A percentile compares a stretch with the other conserved stretches of the same genome.
These are phyloP conservation scores for Ganaspis brasiliensis DNA, from an alignment of 2,888 invertebrate species.

Conservation along the genomic window DNA sequence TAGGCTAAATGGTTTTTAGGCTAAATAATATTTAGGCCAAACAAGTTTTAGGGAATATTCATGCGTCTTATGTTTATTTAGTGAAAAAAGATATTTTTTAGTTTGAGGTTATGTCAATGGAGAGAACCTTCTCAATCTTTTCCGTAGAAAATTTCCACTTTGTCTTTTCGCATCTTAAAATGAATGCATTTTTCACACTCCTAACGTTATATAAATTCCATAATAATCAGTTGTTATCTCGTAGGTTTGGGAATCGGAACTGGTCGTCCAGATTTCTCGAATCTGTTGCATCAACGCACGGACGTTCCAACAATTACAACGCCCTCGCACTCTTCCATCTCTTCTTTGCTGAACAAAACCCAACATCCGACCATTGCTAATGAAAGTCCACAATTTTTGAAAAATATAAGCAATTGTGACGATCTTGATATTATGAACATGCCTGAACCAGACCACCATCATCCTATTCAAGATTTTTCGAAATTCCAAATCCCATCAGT, in stretches of 20 bases:
- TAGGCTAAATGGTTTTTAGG: too few species aligned
- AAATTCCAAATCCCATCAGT: constrained; percentile 68
- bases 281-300: constrained; percentile 65
- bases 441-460: constrained; percentile 60
- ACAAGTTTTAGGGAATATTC: too few species aligned
- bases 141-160: too few species aligned
- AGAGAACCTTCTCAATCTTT: too few species aligned
- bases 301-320: constrained; percentile 62
- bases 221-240: not conserved
- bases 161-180: too few species aligned
- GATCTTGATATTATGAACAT: constrained; percentile 61
- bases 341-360: constrained; percentile 45
- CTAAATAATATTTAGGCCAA: too few species aligned
- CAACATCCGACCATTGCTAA: constrained; percentile 64
- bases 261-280: constrained; percentile 62
- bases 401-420: constrained; percentile 54
- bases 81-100: too few species aligned
- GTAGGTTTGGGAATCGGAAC: constrained; percentile 42
- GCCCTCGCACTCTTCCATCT: constrained; percentile 14
- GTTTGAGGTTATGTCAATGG: too few species aligned
- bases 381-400: constrained; percentile 69
- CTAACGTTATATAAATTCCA: too few species aligned
- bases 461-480: constrained; percentile 59
- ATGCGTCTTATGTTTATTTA: too few species aligned
- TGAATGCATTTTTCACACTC: too few species aligned